Evolutionary conservation across 2,888 invertebrate genomes (phyloP).

Genomic region (Orgyia antiqua): DNA sequence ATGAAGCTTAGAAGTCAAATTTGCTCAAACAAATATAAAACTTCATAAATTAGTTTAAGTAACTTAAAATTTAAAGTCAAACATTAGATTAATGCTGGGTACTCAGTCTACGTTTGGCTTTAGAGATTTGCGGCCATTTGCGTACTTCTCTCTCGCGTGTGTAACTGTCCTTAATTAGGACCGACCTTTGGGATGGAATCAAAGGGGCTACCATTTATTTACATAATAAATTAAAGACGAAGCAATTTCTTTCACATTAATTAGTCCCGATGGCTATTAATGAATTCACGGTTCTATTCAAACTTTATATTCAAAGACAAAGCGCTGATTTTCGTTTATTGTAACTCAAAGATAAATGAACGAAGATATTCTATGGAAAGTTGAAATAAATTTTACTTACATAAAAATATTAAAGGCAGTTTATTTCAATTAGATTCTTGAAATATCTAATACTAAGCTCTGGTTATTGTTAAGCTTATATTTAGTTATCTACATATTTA

Average conservation of each 20-base stretch:
- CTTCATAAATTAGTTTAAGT: conserved; percentile 3
- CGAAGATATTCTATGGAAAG: not conserved
- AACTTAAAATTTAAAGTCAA: conserved; percentile 13
- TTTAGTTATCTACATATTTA: too few species aligned
- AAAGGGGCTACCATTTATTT: conserved; percentile 19
- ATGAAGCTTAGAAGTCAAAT: not conserved
- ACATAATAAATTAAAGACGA: conserved; percentile 14
- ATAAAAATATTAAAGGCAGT: not conserved
- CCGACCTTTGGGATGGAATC: conserved; percentile 17
- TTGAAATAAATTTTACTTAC: not conserved
- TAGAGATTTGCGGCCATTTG: conserved; percentile 18
- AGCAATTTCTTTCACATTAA: conserved; percentile 5
- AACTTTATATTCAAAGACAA: not conserved
- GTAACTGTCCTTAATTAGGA: conserved; percentile 24
- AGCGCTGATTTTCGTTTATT: not conserved
- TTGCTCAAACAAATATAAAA: not conserved
- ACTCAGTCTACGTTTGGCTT: conserved; percentile 16
- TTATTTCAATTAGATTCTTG: not conserved
- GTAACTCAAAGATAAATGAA: not conserved
- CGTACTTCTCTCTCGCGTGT: conserved; percentile 17
- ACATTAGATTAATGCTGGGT: conserved; percentile 16
- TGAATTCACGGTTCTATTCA: conserved; percentile 2
- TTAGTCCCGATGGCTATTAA: conserved; percentile 7
- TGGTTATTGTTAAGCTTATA: not conserved
- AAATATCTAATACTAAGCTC: not conserved